A percentile compares a stretch with the other conserved stretches of the same genome.
Conservation (phyloP, 2,113 vertebrate genomes). For the Isurus oxyrinchus region DNA sequence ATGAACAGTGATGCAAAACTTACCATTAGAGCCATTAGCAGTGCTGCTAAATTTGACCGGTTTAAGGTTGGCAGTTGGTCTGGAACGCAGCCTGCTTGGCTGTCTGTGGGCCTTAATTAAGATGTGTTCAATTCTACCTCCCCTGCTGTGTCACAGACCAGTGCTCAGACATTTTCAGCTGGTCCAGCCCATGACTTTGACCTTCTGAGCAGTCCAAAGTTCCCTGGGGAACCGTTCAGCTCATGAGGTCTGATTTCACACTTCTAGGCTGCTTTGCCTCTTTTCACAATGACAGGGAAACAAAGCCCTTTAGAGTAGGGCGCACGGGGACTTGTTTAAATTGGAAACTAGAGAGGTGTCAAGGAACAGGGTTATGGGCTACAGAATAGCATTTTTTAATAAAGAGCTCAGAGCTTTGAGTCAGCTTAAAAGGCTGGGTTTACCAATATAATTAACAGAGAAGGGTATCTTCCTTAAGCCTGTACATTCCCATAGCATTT, state of each 20-base stretch:
- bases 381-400: conserved; percentile 88
- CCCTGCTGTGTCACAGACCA: conserved; percentile 68
- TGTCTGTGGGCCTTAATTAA: conserved; percentile 82
- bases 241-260: conserved; percentile 92
- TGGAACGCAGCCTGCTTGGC: conserved; percentile 72
- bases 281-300: conserved; percentile 82
- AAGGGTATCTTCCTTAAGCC: background rate
- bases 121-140: conserved; percentile 65
- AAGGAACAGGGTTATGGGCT: conserved; percentile 84
- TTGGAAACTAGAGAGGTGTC: conserved; percentile 84
- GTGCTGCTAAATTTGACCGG: conserved; percentile 55
- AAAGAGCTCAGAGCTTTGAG: conserved; percentile 89
- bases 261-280: conserved; percentile 71
- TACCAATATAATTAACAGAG: conserved; percentile 89
- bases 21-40: conserved; percentile 55
- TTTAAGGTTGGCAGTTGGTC: conserved; percentile 54
- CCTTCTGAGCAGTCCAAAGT: conserved; percentile 71
- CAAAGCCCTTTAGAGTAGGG: conserved; percentile 85
- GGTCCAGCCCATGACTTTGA: conserved; percentile 82
- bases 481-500: conserved; percentile 2
- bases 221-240: conserved; percentile 83
- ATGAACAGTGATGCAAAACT: conserved; percentile 40
- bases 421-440: conserved; percentile 65
- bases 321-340: conserved; percentile 83
- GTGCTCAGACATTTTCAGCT: conserved; percentile 71